Evolutionary conservation across 2,888 invertebrate genomes (phyloP).

Genomic region (Eupithecia tripunctaria): DNA sequence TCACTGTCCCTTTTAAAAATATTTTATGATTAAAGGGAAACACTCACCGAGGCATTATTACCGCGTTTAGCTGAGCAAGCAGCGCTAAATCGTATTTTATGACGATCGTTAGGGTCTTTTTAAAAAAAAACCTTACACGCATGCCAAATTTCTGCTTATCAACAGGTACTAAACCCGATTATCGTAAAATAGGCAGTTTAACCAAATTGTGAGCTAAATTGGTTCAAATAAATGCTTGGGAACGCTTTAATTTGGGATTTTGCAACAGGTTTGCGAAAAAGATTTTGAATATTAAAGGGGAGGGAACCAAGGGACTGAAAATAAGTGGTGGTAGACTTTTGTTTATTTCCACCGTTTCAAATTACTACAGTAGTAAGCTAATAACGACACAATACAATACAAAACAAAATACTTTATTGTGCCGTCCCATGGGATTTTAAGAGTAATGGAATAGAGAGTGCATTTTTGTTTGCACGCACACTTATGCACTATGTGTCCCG

Average conservation of each 20-base stretch:
- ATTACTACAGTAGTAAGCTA: neutral
- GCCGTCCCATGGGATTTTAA: too few species aligned
- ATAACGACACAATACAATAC: too few species aligned
- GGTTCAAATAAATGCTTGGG: constrained; percentile 20
- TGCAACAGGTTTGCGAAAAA: constrained; percentile 24
- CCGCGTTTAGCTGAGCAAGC: constrained; percentile 45
- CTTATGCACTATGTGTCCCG: too few species aligned
- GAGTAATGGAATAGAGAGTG: too few species aligned
- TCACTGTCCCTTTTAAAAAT: neutral
- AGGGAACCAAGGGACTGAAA: neutral
- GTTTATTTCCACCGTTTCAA: neutral
- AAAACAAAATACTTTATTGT: too few species aligned
- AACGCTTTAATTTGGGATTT: constrained; percentile 14
- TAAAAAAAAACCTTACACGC: constrained; percentile 56
- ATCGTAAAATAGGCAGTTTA: constrained; percentile 38
- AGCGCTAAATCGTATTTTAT: constrained; percentile 75
- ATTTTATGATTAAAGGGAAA: constrained; percentile 31
- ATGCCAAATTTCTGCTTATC: constrained; percentile 60
- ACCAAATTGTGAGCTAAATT: constrained; percentile 22
- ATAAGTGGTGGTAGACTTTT: neutral
- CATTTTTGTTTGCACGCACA: too few species aligned
- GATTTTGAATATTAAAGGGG: neutral
- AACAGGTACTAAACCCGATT: constrained; percentile 49
- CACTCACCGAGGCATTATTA: constrained; percentile 53
- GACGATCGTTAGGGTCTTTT: constrained; percentile 65